A percentile compares a stretch with the other conserved stretches of the same genome.
phyloP scores from a whole-genome alignment of 2,888 invertebrate genomes.

The Bombylius discolor region DNA sequence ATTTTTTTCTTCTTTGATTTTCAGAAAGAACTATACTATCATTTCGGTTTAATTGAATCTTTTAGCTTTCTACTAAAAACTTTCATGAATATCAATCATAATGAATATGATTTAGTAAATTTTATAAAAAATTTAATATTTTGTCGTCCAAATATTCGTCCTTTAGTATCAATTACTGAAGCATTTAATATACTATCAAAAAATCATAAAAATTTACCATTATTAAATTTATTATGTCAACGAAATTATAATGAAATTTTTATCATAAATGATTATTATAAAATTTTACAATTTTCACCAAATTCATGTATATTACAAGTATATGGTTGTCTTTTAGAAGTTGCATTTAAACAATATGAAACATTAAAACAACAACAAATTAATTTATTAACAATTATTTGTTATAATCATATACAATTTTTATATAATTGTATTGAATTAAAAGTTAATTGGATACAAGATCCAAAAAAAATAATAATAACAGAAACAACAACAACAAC shows the following conservation, averaged over 20 bases:
- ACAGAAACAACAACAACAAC: neutral
- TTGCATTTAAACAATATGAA: conserved; percentile 8
- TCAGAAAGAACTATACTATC: conserved; percentile 7
- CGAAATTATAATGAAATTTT: conserved; percentile 1
- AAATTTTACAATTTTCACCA: conserved; percentile 13
- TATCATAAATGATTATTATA: conserved; percentile 10
- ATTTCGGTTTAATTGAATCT: conserved; percentile 10
- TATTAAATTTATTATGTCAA: neutral
- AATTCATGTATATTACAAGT: conserved; percentile 11
- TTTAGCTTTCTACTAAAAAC: conserved; percentile 1
- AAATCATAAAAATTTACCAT: neutral
- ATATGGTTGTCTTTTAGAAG: conserved; percentile 10
- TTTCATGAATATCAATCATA: neutral
- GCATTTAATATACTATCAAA: neutral
- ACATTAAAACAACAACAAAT: conserved; percentile 1
- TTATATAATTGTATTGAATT: conserved; percentile 6
- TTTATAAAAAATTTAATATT: conserved; percentile 10
- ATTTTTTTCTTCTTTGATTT: conserved; percentile 1
- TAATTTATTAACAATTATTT: conserved; percentile 5
- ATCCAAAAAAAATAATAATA: neutral
- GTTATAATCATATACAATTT: conserved; percentile 9
- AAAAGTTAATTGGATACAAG: conserved; percentile 4
- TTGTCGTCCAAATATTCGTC: conserved; percentile 5
- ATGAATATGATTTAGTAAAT: neutral
- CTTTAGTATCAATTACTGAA: conserved; percentile 4